Percentiles rank a stretch among this genome's conserved stretches.
Conservation (phyloP, 2,797 vertebrate species). For the Periparus ater region DNA sequence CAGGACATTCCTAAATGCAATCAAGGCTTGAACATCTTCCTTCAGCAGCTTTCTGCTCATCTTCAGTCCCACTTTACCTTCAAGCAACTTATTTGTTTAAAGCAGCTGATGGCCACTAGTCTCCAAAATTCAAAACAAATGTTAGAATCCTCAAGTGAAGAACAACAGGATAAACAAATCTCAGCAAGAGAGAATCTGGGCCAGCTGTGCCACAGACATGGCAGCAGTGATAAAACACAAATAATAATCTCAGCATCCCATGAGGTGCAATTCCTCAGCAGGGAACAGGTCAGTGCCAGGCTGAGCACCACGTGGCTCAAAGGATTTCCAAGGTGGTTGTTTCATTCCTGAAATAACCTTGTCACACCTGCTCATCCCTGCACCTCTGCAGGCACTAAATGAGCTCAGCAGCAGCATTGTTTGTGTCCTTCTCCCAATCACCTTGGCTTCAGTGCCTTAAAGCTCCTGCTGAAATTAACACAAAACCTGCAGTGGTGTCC, state of each 20-base stretch:
- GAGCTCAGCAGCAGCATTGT: neutral
- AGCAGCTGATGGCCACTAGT: neutral
- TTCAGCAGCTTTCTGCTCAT: neutral
- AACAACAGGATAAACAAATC: neutral
- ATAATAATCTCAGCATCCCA: neutral
- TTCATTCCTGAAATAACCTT: constrained; percentile 38
- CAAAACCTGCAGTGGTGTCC: neutral
- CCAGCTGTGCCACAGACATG: neutral
- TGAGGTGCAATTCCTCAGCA: neutral
- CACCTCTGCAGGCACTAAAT: neutral
- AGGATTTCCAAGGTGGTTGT: constrained; percentile 2
- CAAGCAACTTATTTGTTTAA: neutral
- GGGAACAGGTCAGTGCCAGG: constrained; percentile 26
- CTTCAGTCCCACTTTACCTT: neutral
- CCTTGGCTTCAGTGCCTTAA: rapidly evolving
- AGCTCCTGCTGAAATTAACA: neutral
- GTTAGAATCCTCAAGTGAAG: neutral
- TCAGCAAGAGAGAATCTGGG: neutral
- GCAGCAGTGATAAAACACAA: neutral
- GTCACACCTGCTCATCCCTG: neutral
- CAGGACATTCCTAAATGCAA: neutral
- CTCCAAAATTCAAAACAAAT: neutral
- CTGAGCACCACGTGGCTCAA: constrained; percentile 19
- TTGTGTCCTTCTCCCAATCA: neutral
- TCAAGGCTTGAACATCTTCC: neutral